Evolutionary conservation across 2,113 vertebrate species (phyloP).

Genomic region (Ornithorhynchus anatinus): DNA sequence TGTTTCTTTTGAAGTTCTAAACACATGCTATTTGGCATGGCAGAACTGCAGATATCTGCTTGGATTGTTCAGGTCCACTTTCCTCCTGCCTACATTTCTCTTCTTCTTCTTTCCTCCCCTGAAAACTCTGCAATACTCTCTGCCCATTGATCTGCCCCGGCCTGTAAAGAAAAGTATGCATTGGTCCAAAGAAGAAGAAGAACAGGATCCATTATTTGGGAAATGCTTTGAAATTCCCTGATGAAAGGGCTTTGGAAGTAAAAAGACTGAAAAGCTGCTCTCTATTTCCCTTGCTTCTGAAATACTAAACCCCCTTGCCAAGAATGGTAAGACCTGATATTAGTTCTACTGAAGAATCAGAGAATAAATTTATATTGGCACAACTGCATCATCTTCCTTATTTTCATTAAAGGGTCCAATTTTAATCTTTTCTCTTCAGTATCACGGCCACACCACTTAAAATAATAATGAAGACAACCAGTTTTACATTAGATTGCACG

Average conservation of each 20-base stretch:
- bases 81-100: background rate
- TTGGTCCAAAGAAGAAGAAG: slow-evolving; percentile 44
- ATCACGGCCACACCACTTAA: too few species aligned
- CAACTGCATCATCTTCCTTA: background rate
- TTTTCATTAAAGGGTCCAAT: background rate
- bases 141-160: slow-evolving; percentile 29
- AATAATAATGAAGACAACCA: too few species aligned
- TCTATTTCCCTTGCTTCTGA: slow-evolving; percentile 64
- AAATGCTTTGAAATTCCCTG: slow-evolving; percentile 64
- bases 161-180: slow-evolving; percentile 43
- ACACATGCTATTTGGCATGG: background rate
- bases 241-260: slow-evolving; percentile 57
- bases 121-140: too few species aligned
- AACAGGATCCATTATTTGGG: slow-evolving; percentile 40
- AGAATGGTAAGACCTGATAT: slow-evolving; percentile 35
- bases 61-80: background rate
- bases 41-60: background rate
- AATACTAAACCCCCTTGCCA: slow-evolving; percentile 57
- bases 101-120: slow-evolving; percentile 53
- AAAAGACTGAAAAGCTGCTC: slow-evolving; percentile 60
- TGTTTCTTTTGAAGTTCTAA: slow-evolving; percentile 16
- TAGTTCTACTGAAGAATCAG: background rate
- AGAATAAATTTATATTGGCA: background rate
- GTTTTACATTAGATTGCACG: too few species aligned
- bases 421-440: too few species aligned